phyloP scores from a whole-genome alignment of 2,113 vertebrate species.

The Channa argus region DNA sequence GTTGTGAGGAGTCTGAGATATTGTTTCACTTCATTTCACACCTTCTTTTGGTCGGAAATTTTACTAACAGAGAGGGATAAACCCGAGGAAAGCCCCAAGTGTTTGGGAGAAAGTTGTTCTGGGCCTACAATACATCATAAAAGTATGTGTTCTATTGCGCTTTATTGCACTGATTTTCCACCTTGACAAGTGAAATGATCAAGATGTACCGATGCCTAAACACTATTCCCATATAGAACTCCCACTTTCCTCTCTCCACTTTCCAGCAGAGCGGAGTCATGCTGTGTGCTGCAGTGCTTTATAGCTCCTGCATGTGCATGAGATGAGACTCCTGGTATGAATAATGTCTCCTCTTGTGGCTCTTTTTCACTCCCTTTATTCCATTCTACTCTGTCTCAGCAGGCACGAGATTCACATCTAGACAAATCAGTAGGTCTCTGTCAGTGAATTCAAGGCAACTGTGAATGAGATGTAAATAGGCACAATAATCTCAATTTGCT shows the following conservation, averaged over 20 bases:
- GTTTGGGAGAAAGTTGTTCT: neutral
- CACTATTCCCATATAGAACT: constrained; percentile 24
- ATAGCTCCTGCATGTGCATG: constrained; percentile 52
- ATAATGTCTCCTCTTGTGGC: constrained; percentile 60
- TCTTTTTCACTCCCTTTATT: constrained; percentile 51
- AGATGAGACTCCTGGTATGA: constrained; percentile 57
- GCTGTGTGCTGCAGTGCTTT: constrained; percentile 65
- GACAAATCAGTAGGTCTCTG: constrained; percentile 29
- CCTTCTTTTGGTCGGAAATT: constrained; percentile 31
- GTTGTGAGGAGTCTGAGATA: constrained; percentile 23
- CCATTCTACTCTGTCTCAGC: constrained; percentile 33
- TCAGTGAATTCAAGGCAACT: constrained; percentile 16
- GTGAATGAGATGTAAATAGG: neutral
- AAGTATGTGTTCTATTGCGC: neutral
- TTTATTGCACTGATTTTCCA: constrained; percentile 32
- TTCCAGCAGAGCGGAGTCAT: constrained; percentile 55
- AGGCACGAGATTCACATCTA: constrained; percentile 16
- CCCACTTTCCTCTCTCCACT: constrained; percentile 13
- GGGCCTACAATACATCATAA: constrained; percentile 3
- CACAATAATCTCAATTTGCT: neutral
- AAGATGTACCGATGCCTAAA: constrained; percentile 43
- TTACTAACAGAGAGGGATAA: constrained; percentile 20
- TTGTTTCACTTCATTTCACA: constrained; percentile 47
- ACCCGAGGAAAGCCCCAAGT: constrained; percentile 28
- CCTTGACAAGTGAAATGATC: constrained; percentile 36